phyloP scores from a whole-genome alignment of 2,113 vertebrate species.

The Sapayoa aenigma region DNA sequence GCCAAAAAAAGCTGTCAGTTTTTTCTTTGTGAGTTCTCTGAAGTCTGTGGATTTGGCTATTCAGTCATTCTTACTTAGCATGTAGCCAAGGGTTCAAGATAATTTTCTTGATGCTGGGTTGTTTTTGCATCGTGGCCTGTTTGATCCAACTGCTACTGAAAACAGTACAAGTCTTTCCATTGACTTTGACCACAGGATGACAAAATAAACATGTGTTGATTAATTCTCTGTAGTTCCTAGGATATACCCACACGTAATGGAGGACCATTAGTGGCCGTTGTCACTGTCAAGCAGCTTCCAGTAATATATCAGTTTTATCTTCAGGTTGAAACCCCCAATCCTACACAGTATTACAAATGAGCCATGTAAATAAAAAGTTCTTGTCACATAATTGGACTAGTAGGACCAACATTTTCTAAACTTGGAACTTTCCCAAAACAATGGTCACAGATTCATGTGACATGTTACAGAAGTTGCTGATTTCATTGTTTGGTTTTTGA shows the following conservation, averaged over 20 bases:
- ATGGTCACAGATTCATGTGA: conserved; percentile 48
- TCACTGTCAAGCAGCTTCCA: neutral
- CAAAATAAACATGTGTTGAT: neutral
- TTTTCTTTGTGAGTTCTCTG: neutral
- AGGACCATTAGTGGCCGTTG: neutral
- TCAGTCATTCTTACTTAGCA: neutral
- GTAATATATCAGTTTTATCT: neutral
- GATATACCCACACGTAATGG: neutral
- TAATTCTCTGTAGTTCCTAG: neutral
- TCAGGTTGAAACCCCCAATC: neutral
- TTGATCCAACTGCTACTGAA: neutral
- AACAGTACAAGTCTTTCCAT: neutral
- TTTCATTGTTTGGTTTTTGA: conserved; percentile 41
- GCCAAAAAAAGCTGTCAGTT: neutral
- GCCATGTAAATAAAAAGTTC: neutral
- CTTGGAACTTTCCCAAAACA: conserved; percentile 33
- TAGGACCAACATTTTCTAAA: conserved; percentile 10
- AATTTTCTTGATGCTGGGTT: neutral
- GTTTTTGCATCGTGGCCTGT: neutral
- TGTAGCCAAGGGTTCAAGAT: neutral
- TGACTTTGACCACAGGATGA: neutral
- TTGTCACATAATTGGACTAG: neutral
- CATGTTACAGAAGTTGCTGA: conserved; percentile 40
- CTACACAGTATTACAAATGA: neutral
- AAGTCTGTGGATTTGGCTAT: neutral